Conservation (phyloP, 1,140 invertebrate genomes). For the Bombus polaris region DNA sequence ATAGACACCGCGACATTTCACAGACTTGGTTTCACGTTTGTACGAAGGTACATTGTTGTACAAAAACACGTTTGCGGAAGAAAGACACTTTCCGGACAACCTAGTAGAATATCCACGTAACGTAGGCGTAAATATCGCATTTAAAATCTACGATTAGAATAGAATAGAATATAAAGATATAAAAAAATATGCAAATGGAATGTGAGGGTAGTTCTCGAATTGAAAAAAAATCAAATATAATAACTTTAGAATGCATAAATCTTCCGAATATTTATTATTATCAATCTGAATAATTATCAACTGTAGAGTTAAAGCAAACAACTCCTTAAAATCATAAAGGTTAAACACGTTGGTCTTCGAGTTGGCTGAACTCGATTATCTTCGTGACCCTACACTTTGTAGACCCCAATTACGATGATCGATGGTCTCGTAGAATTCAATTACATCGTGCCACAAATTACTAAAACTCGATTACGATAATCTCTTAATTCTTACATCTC, state of each 20-base stretch:
- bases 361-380: background rate
- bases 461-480: background rate
- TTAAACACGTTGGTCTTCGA: background rate
- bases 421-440: background rate
- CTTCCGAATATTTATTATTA: background rate
- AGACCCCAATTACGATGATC: background rate
- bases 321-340: background rate
- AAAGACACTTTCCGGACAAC: no score
- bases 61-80: no score
- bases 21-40: no score
- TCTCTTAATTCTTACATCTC: background rate
- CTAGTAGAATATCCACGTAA: no score
- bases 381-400: background rate
- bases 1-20: no score
- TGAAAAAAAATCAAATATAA: background rate
- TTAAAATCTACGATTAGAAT: no score
- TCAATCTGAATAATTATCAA: background rate
- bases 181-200: background rate
- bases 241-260: background rate
- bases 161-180: no score
- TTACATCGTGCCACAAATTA: background rate
- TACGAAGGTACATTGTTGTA: rapidly evolving
- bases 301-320: background rate
- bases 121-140: no score
- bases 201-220: background rate